phyloP scores from a whole-genome alignment of 2,888 invertebrate species.

The Apotomis betuletana region DNA sequence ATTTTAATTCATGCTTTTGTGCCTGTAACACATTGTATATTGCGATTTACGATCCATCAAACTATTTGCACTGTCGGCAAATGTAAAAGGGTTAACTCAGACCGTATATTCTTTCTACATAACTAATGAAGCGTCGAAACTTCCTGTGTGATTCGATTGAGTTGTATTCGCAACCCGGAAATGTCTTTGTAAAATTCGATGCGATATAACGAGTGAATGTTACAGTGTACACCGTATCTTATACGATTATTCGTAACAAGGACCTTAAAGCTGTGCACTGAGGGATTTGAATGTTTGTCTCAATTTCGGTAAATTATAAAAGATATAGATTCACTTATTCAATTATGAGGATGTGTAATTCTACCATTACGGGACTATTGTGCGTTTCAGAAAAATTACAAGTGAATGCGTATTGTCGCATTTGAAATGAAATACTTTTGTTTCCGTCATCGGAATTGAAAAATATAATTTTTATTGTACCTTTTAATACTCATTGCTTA shows the following conservation, averaged over 20 bases:
- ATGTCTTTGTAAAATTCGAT: conserved; percentile 62
- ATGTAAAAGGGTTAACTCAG: conserved; percentile 61
- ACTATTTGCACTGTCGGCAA: conserved; percentile 60
- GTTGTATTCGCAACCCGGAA: conserved; percentile 76
- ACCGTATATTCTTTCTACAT: conserved; percentile 60
- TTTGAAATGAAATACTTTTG: too few relatives aligned
- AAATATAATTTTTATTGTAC: too few relatives aligned
- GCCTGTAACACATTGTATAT: too few relatives aligned
- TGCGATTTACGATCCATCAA: conserved; percentile 18
- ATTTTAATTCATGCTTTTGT: too few relatives aligned
- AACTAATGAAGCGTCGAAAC: conserved; percentile 74
- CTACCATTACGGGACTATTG: conserved; percentile 56
- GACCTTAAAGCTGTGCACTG: background rate
- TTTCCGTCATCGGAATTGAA: too few relatives aligned
- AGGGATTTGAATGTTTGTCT: too few relatives aligned
- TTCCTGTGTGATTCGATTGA: conserved; percentile 72
- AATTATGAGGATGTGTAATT: conserved; percentile 53
- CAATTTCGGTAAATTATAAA: conserved; percentile 7
- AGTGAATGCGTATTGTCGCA: background rate
- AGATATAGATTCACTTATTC: conserved; percentile 8
- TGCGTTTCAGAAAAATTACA: conserved; percentile 31
- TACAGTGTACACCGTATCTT: conserved; percentile 40
- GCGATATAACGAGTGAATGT: conserved; percentile 68
- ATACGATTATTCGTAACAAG: conserved; percentile 1
- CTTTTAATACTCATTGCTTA: too few relatives aligned